A percentile compares a stretch with the other conserved stretches of the same genome.
Conservation (phyloP, 2,888 invertebrate genomes). For the Endomychus coccineus region DNA sequence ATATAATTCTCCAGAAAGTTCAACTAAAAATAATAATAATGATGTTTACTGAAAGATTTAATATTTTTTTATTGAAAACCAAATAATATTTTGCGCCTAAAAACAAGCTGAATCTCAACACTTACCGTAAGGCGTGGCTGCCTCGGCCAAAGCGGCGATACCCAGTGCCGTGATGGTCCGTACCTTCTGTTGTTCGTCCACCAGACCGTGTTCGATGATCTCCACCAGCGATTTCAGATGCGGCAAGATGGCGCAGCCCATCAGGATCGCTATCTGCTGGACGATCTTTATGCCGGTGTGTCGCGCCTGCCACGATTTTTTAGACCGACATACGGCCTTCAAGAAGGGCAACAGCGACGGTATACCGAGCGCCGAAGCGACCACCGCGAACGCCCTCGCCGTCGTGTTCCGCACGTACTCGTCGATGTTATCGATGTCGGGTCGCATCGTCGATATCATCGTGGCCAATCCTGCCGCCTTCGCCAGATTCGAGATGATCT, state of each 20-base stretch:
- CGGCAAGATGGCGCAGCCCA: conserved; percentile 99
- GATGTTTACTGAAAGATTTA: too few species aligned
- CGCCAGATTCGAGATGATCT: conserved; percentile 97
- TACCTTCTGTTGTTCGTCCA: conserved; percentile 98
- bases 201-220: conserved; percentile 97
- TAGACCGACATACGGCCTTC: conserved; percentile 96
- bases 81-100: too few species aligned
- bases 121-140: conserved; percentile 92
- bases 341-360: conserved; percentile 93
- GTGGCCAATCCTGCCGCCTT: conserved; percentile 99
- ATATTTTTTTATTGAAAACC: too few species aligned
- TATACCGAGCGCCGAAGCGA: conserved; percentile 96
- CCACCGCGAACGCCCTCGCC: conserved; percentile 99
- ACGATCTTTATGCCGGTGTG: conserved; percentile 99
- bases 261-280: conserved; percentile 98
- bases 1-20: too few species aligned
- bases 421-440: conserved; percentile 99
- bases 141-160: conserved; percentile 96
- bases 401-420: conserved; percentile 99
- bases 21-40: too few species aligned
- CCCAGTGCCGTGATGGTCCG: conserved; percentile 98
- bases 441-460: conserved; percentile 99
- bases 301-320: conserved; percentile 98
- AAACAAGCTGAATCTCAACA: too few species aligned
- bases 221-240: conserved; percentile 97